Conservation (phyloP, 2,888 invertebrate genomes). For the Heteropelma amictum region DNA sequence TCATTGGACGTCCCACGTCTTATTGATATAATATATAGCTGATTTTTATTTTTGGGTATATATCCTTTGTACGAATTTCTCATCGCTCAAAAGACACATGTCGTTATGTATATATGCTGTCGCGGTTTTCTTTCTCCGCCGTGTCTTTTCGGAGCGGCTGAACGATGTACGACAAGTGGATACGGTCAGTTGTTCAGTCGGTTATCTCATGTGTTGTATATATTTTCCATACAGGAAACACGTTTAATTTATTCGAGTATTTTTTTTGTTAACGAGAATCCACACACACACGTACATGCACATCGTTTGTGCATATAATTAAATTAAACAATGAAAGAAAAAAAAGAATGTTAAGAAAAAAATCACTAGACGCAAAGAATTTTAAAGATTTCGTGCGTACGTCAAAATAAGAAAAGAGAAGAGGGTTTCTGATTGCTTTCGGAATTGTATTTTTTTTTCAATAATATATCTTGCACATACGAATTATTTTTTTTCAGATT, state of each 20-base stretch:
- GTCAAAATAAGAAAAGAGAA: no score
- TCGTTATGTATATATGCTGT: not conserved
- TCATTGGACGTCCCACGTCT: slow-evolving; percentile 31
- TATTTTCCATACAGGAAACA: slow-evolving; percentile 27
- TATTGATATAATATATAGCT: not conserved
- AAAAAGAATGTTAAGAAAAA: no score
- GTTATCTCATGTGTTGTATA: slow-evolving; percentile 27
- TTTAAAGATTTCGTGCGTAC: no score
- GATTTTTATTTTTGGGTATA: slow-evolving; percentile 1
- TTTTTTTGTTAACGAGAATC: slow-evolving; percentile 37
- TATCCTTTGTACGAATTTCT: not conserved
- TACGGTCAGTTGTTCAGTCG: slow-evolving; percentile 45
- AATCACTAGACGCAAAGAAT: no score
- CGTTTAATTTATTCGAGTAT: slow-evolving; percentile 49
- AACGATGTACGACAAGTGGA: slow-evolving; percentile 54
- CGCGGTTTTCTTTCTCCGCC: slow-evolving; percentile 43
- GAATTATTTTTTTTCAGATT: no score
- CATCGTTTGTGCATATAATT: slow-evolving; percentile 26
- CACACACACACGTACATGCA: not conserved
- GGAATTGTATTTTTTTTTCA: no score
- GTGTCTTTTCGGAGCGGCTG: slow-evolving; percentile 40
- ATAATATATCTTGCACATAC: no score
- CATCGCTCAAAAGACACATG: slow-evolving; percentile 26
- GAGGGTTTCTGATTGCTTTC: no score
- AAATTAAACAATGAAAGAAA: not conserved